A percentile compares a stretch with the other conserved stretches of the same genome.
phyloP scores from a whole-genome alignment of 2,888 invertebrate species.

The Euproctis similis region DNA sequence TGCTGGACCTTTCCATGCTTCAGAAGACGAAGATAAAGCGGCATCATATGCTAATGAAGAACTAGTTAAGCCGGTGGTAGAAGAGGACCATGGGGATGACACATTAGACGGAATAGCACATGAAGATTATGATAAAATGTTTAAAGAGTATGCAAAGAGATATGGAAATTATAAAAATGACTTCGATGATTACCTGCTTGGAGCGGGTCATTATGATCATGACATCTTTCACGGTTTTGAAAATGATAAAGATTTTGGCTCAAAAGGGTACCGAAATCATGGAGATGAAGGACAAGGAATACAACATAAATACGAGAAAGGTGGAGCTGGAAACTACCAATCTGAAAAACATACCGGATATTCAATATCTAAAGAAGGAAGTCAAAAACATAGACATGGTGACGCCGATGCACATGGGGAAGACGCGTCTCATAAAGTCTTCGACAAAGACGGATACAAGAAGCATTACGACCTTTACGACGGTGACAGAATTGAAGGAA shows the following conservation, averaged over 20 bases:
- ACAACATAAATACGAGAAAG: conserved; percentile 69
- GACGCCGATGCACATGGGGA: conserved; percentile 67
- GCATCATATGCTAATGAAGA: conserved; percentile 38
- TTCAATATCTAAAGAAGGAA: conserved; percentile 66
- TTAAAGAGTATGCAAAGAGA: conserved; percentile 43
- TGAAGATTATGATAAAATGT: conserved; percentile 50
- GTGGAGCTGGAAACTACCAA: conserved; percentile 71
- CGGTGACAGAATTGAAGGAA: conserved; percentile 76
- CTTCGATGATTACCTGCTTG: conserved; percentile 52
- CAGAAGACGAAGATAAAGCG: conserved; percentile 42
- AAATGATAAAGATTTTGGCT: conserved; percentile 55
- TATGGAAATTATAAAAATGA: conserved; percentile 46
- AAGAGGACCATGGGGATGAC: conserved; percentile 38
- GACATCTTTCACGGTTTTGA: conserved; percentile 44
- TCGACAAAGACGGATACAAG: conserved; percentile 82
- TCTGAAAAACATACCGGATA: conserved; percentile 71
- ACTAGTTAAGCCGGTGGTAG: conserved; percentile 55
- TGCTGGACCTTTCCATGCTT: conserved; percentile 41
- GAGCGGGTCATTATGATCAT: conserved; percentile 41
- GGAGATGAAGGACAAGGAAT: conserved; percentile 72
- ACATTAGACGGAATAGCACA: conserved; percentile 45
- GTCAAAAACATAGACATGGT: conserved; percentile 69
- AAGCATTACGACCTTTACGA: conserved; percentile 83
- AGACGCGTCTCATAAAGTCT: conserved; percentile 80
- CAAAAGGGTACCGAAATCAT: conserved; percentile 54